Conservation (phyloP, 2,113 vertebrate genomes). For the Cephalopholis sonnerati region DNA sequence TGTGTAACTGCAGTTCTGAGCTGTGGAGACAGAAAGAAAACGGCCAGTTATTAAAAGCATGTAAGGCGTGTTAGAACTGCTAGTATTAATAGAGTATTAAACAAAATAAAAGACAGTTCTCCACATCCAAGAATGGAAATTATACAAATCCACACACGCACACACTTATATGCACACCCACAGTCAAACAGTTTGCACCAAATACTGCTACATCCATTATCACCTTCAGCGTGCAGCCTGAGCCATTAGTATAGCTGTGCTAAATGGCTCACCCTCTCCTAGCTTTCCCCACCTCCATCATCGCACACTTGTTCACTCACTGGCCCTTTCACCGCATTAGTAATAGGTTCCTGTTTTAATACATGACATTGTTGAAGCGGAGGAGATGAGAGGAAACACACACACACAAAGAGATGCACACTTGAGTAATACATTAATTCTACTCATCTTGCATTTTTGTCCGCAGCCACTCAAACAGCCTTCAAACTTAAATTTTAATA, state of each 20-base stretch:
- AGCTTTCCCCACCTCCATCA: constrained; percentile 56
- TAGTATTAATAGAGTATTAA: background rate
- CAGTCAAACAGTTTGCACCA: constrained; percentile 40
- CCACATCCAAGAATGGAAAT: constrained; percentile 18
- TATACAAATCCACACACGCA: constrained; percentile 20
- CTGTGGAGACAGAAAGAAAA: constrained; percentile 81
- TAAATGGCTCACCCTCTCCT: constrained; percentile 55
- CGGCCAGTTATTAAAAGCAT: constrained; percentile 1
- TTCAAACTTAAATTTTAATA: constrained; percentile 74
- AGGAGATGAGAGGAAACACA: constrained; percentile 38
- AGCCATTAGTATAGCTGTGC: constrained; percentile 60
- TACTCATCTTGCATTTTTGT: constrained; percentile 63
- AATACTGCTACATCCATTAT: constrained; percentile 64
- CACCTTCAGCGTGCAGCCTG: constrained; percentile 47
- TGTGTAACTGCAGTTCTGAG: constrained; percentile 96
- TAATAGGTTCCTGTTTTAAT: constrained; percentile 65
- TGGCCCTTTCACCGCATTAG: constrained; percentile 55
- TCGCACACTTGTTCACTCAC: constrained; percentile 62
- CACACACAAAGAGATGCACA: constrained; percentile 24
- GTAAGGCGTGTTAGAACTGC: background rate
- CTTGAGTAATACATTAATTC: constrained; percentile 63
- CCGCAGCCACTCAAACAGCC: constrained; percentile 48
- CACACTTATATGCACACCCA: constrained; percentile 29
- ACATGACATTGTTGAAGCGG: constrained; percentile 38
- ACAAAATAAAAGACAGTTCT: constrained; percentile 11